Percentiles rank a stretch among this genome's conserved stretches.
Conservation (phyloP, 2,888 invertebrate species). For the Epinotia ramella region DNA sequence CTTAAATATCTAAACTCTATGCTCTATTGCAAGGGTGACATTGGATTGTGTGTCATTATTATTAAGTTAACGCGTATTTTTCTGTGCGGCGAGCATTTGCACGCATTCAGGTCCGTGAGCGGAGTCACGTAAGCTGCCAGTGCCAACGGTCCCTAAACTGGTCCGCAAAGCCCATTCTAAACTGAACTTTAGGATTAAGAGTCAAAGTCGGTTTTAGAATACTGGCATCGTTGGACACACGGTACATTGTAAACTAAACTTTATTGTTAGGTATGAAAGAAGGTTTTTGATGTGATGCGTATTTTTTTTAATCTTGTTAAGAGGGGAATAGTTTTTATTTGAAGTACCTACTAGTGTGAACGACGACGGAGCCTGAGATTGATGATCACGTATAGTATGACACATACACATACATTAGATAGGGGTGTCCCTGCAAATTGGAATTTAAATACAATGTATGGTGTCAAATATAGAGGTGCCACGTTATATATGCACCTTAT, state of each 20-base stretch:
- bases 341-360: neutral
- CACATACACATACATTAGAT: too few relatives aligned
- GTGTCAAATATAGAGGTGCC: too few relatives aligned
- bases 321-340: constrained; percentile 30
- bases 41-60: neutral
- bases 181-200: neutral
- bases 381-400: neutral
- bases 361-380: too few relatives aligned
- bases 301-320: constrained; percentile 18
- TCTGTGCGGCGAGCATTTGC: constrained; percentile 1
- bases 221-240: neutral
- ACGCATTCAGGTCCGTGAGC: constrained; percentile 28
- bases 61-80: constrained; percentile 30
- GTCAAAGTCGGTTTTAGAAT: neutral
- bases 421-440: neutral
- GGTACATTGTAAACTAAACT: neutral
- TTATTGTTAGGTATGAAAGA: neutral
- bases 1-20: too few relatives aligned
- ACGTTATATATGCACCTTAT: too few relatives aligned
- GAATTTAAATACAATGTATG: neutral
- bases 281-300: neutral
- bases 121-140: constrained; percentile 42
- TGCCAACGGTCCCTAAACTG: constrained; percentile 12
- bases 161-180: neutral
- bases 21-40: too few relatives aligned